Conservation (phyloP, 2,113 vertebrate species). For the Leptobrachium ailaonicum region DNA sequence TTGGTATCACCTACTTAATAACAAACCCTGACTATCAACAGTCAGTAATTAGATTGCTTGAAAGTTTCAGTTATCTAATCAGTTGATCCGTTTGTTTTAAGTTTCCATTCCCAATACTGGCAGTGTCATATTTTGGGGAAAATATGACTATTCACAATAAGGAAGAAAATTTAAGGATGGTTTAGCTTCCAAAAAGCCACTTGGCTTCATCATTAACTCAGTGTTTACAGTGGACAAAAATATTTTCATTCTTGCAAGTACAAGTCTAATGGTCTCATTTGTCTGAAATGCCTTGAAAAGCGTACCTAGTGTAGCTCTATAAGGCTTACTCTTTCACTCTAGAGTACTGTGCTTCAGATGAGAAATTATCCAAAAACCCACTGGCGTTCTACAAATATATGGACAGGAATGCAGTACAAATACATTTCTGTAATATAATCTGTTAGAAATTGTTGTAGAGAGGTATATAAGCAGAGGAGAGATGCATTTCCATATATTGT, state of each 20-base stretch:
- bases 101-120: no score
- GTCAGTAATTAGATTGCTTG: no score
- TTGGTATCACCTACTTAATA: no score
- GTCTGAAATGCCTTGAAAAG: neutral
- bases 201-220: conserved; percentile 1
- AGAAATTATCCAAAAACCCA: neutral
- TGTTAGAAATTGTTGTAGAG: neutral
- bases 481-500: neutral
- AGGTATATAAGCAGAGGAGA: neutral
- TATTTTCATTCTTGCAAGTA: neutral
- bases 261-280: conserved; percentile 3
- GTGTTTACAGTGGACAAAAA: neutral
- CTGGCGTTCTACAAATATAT: neutral
- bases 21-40: no score
- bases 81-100: no score
- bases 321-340: neutral
- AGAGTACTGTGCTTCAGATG: neutral
- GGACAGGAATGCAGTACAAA: neutral
- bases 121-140: no score
- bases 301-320: neutral
- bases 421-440: neutral
- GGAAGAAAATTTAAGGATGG: no score
- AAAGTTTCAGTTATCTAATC: no score
- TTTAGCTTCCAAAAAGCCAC: neutral
- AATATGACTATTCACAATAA: no score